Evolutionary conservation across 2,888 invertebrate genomes (phyloP), one percentile per base, ranked within the genome.

Genomic region (Yponomeuta sedellus): DNA sequence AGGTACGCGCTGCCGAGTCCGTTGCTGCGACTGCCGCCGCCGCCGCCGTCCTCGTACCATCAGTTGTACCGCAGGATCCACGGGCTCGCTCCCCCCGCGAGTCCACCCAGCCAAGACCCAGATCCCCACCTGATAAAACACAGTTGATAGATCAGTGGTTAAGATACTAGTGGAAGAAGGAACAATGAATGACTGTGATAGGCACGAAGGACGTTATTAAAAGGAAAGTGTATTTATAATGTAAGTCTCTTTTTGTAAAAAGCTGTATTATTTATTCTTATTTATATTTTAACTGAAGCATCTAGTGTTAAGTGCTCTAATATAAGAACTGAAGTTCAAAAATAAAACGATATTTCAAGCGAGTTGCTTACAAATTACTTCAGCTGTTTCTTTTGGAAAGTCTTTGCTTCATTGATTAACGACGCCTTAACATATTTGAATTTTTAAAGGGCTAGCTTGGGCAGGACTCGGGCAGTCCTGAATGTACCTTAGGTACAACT

Each of bases 1-100:
- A 89, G 93, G 71, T 95, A 93, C 69, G 92, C 85, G 19, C 77
- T 89, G 65, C 92, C 90, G 0, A 88, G 88, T 28, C 93, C 93
- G 0, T 78, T 92, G 77, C 79, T 92, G 68, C 80, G 83, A 73
- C 87, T 85, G 71, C 89, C 92, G 11, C 86, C 90, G 20, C 92
- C 91, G 11, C 87, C 91, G 3, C 88, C 85, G 70, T 85, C 85
- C 8, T 85, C 85, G 6, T 90, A 85, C 74, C 90, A 85, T 69
- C 88, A 85, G 79, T 74, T 85, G 71, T 90, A 86, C 75, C 75
- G 88, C 64, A 81, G 92, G 73, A 81, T 92, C 77, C 81, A 92
- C 80, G 85, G 85, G n/a, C 72, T 89, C 67, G 77, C 76, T 56
- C 81, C 88, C 20, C 78, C 85, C 58, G 71, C 73, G 68, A 84